Evolutionary conservation across 2,113 vertebrate genomes (phyloP), one percentile per base, ranked within the genome.

Genomic region (Laterallus jamaicensis): DNA sequence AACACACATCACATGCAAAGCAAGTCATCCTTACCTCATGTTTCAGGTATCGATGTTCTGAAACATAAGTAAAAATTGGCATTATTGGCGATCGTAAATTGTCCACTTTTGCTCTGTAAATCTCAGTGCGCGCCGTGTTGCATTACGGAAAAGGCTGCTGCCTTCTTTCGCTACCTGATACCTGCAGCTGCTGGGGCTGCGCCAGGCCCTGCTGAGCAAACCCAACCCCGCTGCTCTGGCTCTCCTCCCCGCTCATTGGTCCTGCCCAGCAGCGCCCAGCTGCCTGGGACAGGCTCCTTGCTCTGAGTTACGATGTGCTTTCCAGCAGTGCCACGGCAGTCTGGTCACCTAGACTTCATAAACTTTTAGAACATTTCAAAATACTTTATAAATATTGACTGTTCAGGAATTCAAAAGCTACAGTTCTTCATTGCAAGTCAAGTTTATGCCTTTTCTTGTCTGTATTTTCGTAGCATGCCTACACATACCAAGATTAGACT

Each of bases 21-120:
- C 49, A 92, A 92, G 96, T 88, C 0, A 90, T 50, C 94, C 99
- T 99, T 98, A 99, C 99, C 99, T 99, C 98, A 4, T 98, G 95
- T 97, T 98, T 99, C 97, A 98, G 91, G 90, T 97, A 98, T 84
- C 98, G 98, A 8, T 98, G 97, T 95, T 99, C 99, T 99, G 99
- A 98, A 99, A 99, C 96, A 82, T 98, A 98, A 82, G 97, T 98
- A 96, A 98, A 98, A 97, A 98, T 97, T 44, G 97, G 98, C 97
- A 98, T 98, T 94, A 98, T 98, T 98, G 98, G 82, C 12, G 8
- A 15, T 1, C 58, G 95, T 42, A 96, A 76, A 54, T 24, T 9
- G 56, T 59, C 64, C 42, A 19, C 64, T 76, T 74, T 88, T 88
- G 64, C 19, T 8, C 40, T 1, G 92, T 85, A 91, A 92, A 83